Evolutionary conservation across 2,797 vertebrate species (phyloP), one percentile per base, ranked within the genome.

Genomic region (Glossophaga mutica): DNA sequence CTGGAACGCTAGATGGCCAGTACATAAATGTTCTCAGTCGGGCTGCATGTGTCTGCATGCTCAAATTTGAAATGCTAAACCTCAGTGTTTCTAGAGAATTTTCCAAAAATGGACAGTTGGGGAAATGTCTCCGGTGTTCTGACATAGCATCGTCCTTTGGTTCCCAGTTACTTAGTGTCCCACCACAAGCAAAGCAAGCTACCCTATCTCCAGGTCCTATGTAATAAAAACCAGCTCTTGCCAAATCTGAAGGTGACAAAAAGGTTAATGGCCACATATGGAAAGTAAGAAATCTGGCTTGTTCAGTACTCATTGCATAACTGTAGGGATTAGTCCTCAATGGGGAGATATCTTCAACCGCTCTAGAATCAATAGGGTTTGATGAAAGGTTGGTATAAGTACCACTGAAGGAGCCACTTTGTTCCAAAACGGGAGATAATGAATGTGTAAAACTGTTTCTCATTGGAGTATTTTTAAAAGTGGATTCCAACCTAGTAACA

Each of bases 151-250:
- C 98, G 97, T 99, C 99, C 24, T 99, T 99, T 0, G 99, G 99
- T 94, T 99, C 99, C 99, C 99, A 99, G 98, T 99, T 99, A 98
- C 98, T 99, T 55, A 99, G 98, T 94, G 99, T 99, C 82, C 99
- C 99, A 39, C 99, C 99, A 62, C 99, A 99, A 91, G 99, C 98
- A 98, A 99, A 99, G 97, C 99, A 99, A 87, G 99, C 99, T 95
- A 99, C 99, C 84, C 98, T 98, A 96, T 99, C 99, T 1, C 98
- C 99, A 87, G 99, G 99, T 16, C 99, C 99, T 92, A 99, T 50
- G 92, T 99, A 99, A 97, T 99, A 99, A 98, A 99, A 99, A 29
- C 99, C 99, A 9, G 99, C 99, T 98, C 99, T 99, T 83, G 99
- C 99, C 42, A 99, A 98, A 89, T 99, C 99, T 6, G 98, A 88